phyloP scores from a whole-genome alignment of 2,888 invertebrate genomes.

The Drosophila atripex region DNA sequence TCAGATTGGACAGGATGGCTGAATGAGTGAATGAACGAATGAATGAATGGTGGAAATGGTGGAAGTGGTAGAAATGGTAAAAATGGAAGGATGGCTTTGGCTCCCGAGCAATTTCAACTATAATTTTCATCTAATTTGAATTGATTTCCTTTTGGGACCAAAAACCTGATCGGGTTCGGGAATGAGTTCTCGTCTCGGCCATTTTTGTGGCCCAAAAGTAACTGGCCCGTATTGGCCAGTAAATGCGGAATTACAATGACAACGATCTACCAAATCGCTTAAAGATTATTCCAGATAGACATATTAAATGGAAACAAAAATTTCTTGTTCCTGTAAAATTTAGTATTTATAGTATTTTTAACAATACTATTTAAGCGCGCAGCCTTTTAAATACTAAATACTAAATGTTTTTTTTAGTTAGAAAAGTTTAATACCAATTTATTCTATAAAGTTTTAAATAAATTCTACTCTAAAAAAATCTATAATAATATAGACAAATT shows the following conservation, averaged over 20 bases:
- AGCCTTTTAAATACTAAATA: no score
- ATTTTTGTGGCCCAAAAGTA: neutral
- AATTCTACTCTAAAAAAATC: no score
- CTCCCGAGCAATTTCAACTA: constrained; percentile 33
- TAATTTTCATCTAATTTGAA: constrained; percentile 46
- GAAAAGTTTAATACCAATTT: no score
- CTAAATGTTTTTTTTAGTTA: no score
- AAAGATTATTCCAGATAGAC: neutral
- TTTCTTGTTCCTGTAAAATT: no score
- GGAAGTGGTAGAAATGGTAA: neutral
- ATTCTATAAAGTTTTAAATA: no score
- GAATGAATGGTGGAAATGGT: neutral
- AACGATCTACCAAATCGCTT: constrained; percentile 1
- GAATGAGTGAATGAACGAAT: neutral
- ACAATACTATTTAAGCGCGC: no score
- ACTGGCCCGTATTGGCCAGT: constrained; percentile 1
- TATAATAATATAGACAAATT: no score
- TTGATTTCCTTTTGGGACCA: constrained; percentile 36
- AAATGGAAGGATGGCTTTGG: constrained; percentile 2
- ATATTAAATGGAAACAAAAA: neutral
- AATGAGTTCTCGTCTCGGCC: constrained; percentile 14
- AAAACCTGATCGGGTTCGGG: constrained; percentile 35
- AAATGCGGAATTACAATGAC: constrained; percentile 11
- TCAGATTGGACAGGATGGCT: constrained; percentile 25
- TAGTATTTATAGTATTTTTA: no score